phyloP scores from a whole-genome alignment of 2,113 vertebrate species.

The Diadophis punctatus region DNA sequence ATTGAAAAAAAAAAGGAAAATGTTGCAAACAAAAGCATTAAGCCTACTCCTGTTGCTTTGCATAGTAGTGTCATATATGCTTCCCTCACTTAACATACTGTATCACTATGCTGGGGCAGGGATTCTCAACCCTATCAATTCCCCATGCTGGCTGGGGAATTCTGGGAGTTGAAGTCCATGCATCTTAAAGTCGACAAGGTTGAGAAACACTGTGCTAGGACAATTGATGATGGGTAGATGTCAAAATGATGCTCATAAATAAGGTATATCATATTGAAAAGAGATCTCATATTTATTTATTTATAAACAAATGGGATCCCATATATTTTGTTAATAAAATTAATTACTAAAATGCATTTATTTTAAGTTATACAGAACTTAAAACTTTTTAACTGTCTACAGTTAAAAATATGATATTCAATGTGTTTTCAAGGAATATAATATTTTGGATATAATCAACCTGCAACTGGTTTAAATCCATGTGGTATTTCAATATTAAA shows the following conservation, averaged over 20 bases:
- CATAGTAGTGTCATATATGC: not conserved
- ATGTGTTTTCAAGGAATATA: not conserved
- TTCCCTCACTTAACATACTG: not conserved
- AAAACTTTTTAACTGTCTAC: not conserved
- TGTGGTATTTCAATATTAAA: slow-evolving; percentile 16
- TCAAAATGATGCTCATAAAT: not conserved
- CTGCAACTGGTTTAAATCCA: not conserved
- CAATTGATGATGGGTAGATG: not conserved
- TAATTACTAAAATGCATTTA: not conserved
- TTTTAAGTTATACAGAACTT: not conserved
- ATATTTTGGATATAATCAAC: not conserved
- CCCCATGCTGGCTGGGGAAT: not conserved
- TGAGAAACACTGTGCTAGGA: not conserved
- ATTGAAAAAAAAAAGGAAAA: slow-evolving; percentile 45
- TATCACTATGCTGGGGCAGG: not conserved
- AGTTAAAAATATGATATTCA: not conserved
- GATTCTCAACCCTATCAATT: too few species aligned
- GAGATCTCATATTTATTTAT: not conserved
- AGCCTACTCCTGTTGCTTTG: not conserved
- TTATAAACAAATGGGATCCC: not conserved
- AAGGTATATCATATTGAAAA: not conserved
- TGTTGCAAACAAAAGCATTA: slow-evolving; percentile 30
- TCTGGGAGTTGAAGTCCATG: not conserved
- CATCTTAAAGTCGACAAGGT: not conserved
- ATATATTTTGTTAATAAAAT: not conserved